Base-by-base conservation (phyloP, 2,113 vertebrate species). In the Oncorhynchus masou region DNA sequence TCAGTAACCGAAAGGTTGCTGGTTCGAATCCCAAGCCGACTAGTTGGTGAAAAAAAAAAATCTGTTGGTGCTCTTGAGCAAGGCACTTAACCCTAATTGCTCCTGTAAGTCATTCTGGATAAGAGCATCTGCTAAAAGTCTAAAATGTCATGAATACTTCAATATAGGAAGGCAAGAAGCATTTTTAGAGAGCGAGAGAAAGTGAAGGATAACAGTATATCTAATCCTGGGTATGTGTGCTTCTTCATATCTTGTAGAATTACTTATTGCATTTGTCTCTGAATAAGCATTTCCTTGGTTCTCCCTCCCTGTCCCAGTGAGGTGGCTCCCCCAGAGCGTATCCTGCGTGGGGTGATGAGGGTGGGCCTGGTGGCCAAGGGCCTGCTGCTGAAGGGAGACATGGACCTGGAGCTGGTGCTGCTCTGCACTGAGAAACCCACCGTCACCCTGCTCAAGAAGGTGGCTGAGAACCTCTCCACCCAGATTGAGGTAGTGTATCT, bases 341-440 rank as follows among this genome's bases (percentile, higher is more conserved):
- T 95, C 68, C 90, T 99, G 24, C 92, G 95, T 5, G 97, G 97
- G 0, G 96, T 99, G 13, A 96, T 98, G 95, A 93, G 97, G 0
- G 96, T 99, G 5, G 98, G 97, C 29, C 92, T 97, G 0, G 96
- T 99, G 60, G 96, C 97, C 0, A 99, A 99, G 82, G 98, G 98
- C 22, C 93, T 99, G 4, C 75, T 99, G 29, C 91, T 99, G 74
- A 99, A 97, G 82, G 97, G 96, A 22, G 97, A 99, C 84, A 82
- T 95, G 90, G 94, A 97, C 19, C 90, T 99, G 78, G 97, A 99
- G 87, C 91, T 99, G 48, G 97, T 99, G 7, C 90, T 99, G 45
- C 84, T 99, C 3, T 97, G 96, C 82, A 94, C 95, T 69, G 94
- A 95, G 74, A 95, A 95, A 79, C 98, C 98, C 13, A 99, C 97